A percentile compares a stretch with the other conserved stretches of the same genome.
Conservation (phyloP, 2,797 vertebrate species). For the Pseudopleuronectes americanus region DNA sequence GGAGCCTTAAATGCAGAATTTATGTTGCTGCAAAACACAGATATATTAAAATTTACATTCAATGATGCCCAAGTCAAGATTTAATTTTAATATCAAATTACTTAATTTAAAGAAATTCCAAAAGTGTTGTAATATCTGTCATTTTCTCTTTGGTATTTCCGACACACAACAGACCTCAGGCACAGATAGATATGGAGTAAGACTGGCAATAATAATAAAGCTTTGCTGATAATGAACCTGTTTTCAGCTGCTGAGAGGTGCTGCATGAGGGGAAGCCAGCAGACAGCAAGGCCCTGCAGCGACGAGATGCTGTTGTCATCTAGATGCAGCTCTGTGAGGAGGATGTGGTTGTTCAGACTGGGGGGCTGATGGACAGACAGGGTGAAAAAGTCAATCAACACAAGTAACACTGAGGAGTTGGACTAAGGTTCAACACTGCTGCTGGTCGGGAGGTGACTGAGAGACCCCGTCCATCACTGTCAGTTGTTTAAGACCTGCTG, state of each 20-base stretch:
- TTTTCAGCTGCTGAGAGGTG: constrained; percentile 87
- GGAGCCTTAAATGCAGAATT: not conserved
- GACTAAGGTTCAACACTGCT: constrained; percentile 47
- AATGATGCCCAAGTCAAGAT: not conserved
- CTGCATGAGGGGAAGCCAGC: constrained; percentile 92
- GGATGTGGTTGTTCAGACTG: constrained; percentile 89
- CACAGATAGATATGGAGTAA: not conserved
- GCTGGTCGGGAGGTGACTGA: not conserved
- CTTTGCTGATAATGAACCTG: constrained; percentile 77
- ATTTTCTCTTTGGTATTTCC: not conserved
- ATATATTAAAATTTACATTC: too few relatives aligned
- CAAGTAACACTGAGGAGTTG: constrained; percentile 47
- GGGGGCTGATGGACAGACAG: constrained; percentile 82
- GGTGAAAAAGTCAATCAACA: constrained; percentile 26
- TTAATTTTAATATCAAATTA: not conserved
- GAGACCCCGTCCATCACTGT: constrained; percentile 62
- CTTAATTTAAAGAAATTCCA: not conserved
- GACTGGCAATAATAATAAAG: too few relatives aligned
- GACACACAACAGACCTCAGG: not conserved
- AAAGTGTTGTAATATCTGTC: not conserved
- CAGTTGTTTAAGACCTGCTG: constrained; percentile 56
- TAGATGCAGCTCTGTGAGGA: constrained; percentile 90
- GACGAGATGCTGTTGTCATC: constrained; percentile 92
- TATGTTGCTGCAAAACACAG: not conserved
- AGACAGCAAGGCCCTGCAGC: constrained; percentile 79